A percentile compares a stretch with the other conserved stretches of the same genome.
These are phyloP conservation scores for Anas bernieri DNA, from an alignment of 2,797 vertebrate species.

Conservation along the genomic window DNA sequence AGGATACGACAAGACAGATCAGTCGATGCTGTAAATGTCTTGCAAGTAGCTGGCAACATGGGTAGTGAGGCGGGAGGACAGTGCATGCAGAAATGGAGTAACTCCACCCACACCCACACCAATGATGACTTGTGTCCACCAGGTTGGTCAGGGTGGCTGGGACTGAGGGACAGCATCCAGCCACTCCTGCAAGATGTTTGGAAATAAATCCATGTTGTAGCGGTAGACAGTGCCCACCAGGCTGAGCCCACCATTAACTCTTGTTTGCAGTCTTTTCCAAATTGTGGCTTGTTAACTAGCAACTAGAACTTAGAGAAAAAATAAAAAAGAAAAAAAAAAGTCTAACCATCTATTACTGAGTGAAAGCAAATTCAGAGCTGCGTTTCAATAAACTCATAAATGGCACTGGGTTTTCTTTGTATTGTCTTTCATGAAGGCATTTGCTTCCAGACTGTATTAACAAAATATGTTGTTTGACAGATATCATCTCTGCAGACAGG, in stretches of 20 bases:
- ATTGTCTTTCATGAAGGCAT: constrained; percentile 45
- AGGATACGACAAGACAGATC: background rate
- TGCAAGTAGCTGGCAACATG: background rate
- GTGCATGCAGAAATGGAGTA: accelerated
- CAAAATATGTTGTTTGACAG: constrained; percentile 69
- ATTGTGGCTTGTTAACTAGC: background rate
- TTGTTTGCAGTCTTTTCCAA: background rate
- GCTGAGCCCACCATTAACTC: background rate
- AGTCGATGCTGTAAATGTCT: background rate
- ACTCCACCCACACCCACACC: background rate
- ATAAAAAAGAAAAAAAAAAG: background rate
- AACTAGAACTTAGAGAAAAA: background rate
- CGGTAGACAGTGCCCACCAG: background rate
- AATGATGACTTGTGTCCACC: background rate
- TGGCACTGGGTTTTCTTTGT: background rate
- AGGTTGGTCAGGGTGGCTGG: background rate
- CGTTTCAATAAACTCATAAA: constrained; percentile 35
- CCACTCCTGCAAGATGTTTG: background rate
- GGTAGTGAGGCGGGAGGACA: background rate
- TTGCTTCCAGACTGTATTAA: constrained; percentile 60
- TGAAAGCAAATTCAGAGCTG: background rate
- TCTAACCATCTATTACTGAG: background rate
- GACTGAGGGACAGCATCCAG: background rate
- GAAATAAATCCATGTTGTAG: background rate
- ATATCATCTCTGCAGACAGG: constrained; percentile 71